A percentile compares a stretch with the other conserved stretches of the same genome.
Evolutionary conservation across 2,888 invertebrate genomes (phyloP).

Genomic region (Physocephala rufipes): DNA sequence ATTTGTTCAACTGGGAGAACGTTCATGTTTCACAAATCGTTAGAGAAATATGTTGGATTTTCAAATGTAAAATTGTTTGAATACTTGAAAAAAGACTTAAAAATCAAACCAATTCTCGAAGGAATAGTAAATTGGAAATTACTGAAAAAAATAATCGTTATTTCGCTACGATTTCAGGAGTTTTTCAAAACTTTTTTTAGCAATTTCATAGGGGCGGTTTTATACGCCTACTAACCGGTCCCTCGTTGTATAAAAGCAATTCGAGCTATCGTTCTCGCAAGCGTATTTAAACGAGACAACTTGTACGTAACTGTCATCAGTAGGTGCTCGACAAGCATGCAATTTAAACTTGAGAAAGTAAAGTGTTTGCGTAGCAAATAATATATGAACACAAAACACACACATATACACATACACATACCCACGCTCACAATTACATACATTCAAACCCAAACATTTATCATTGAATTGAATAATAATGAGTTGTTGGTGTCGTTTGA

Average conservation of each 20-base stretch:
- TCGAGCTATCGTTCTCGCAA: neutral
- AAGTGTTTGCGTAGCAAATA: constrained; percentile 28
- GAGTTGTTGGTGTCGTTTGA: no score
- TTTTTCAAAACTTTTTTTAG: neutral
- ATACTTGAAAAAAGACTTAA: no score
- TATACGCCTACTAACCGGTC: neutral
- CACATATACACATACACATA: neutral
- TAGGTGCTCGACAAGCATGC: constrained; percentile 21
- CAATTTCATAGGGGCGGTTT: neutral
- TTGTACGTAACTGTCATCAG: constrained; percentile 27
- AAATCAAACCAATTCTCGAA: no score
- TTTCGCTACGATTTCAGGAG: neutral
- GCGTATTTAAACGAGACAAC: constrained; percentile 14
- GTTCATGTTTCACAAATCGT: no score
- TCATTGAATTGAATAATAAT: no score
- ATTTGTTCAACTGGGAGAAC: no score
- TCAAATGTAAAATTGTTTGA: no score
- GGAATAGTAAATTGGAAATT: no score
- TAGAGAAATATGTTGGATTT: no score
- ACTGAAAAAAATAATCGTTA: no score
- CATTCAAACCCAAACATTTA: no score
- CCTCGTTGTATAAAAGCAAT: neutral
- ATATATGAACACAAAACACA: constrained; percentile 9
- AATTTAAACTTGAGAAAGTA: constrained; percentile 30
- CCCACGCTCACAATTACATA: neutral